Conservation (phyloP, 2,888 invertebrate species). For the Nephrotoma flavescens region DNA sequence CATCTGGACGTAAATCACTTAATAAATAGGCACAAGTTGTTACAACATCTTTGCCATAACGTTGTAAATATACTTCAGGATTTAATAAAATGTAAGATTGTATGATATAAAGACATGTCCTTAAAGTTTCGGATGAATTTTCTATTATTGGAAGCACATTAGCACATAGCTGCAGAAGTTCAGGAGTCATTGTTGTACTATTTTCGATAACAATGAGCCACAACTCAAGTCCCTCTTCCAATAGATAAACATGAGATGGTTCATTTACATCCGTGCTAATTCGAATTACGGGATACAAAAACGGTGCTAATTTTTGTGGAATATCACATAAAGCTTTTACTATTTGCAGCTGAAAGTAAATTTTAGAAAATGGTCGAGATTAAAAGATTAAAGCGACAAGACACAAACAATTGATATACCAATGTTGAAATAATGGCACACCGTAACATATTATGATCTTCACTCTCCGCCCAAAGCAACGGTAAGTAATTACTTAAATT, state of each 20-base stretch:
- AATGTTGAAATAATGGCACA: slow-evolving; percentile 82
- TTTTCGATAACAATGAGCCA: slow-evolving; percentile 78
- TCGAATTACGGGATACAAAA: slow-evolving; percentile 51
- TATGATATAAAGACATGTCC: slow-evolving; percentile 64
- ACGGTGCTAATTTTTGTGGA: slow-evolving; percentile 41
- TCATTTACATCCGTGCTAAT: slow-evolving; percentile 64
- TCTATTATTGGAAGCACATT: slow-evolving; percentile 65
- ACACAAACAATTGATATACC: slow-evolving; percentile 27
- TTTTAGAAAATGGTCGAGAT: not conserved
- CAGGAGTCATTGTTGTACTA: slow-evolving; percentile 45
- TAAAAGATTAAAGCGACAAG: slow-evolving; percentile 7
- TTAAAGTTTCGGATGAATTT: slow-evolving; percentile 65
- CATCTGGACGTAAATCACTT: slow-evolving; percentile 62
- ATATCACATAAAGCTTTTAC: slow-evolving; percentile 57
- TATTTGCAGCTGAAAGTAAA: slow-evolving; percentile 41
- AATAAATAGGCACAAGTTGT: slow-evolving; percentile 55
- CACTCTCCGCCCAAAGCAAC: slow-evolving; percentile 75
- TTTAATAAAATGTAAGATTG: slow-evolving; percentile 68
- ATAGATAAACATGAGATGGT: slow-evolving; percentile 71
- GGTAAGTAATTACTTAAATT: slow-evolving; percentile 73
- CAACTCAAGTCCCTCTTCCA: slow-evolving; percentile 83
- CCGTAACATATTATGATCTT: slow-evolving; percentile 75
- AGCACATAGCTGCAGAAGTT: slow-evolving; percentile 55
- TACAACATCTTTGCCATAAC: slow-evolving; percentile 55
- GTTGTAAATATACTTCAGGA: slow-evolving; percentile 60